Evolutionary conservation across 1,140 invertebrate genomes (phyloP).

Genomic region (Manduca sexta): DNA sequence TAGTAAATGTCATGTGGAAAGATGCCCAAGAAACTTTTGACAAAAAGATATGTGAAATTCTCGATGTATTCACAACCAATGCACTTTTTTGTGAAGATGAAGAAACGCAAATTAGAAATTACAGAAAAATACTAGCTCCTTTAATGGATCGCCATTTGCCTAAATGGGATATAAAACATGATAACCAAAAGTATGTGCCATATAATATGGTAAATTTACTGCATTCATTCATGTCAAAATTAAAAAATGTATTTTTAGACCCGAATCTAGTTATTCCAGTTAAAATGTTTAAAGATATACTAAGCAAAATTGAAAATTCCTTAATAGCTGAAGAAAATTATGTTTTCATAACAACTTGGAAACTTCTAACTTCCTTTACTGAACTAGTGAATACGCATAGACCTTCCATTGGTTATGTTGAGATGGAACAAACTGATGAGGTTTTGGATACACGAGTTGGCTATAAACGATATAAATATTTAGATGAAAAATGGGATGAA

Average conservation of each 20-base stretch:
- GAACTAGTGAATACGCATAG: constrained; percentile 15
- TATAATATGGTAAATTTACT: constrained; percentile 18
- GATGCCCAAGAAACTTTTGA: constrained; percentile 15
- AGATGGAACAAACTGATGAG: not conserved
- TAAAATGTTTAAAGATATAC: constrained; percentile 23
- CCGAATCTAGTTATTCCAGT: constrained; percentile 13
- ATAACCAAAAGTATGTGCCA: constrained; percentile 16
- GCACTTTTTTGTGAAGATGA: constrained; percentile 21
- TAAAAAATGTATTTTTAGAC: not conserved
- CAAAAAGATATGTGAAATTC: constrained; percentile 3
- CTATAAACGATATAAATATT: not conserved
- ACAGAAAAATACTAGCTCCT: constrained; percentile 23
- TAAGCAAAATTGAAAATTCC: constrained; percentile 17
- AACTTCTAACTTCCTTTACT: constrained; percentile 18
- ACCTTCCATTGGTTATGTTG: too few species aligned
- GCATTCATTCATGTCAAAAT: not conserved
- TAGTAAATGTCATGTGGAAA: constrained; percentile 22
- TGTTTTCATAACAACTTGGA: constrained; percentile 22
- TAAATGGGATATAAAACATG: constrained; percentile 16
- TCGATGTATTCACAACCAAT: constrained; percentile 21
- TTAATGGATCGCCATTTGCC: constrained; percentile 23
- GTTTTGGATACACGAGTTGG: not conserved
- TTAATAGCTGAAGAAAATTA: constrained; percentile 27
- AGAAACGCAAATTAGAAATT: constrained; percentile 20
- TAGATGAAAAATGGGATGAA: constrained; percentile 1